Evolutionary conservation across 2,888 invertebrate species (phyloP).

Genomic region (Stramonita haemastoma): DNA sequence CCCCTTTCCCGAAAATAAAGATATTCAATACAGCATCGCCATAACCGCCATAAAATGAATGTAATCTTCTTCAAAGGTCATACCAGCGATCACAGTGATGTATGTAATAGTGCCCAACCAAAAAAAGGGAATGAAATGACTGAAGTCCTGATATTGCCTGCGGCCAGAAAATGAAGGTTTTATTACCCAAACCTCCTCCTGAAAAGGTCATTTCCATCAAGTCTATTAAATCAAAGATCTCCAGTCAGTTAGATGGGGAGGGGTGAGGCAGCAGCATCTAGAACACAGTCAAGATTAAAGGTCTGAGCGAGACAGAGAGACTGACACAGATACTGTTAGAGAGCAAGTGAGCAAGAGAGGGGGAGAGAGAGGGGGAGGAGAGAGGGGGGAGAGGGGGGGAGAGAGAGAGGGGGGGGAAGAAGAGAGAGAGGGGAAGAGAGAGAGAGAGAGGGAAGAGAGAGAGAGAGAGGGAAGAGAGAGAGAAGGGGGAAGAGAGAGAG

Average conservation of each 20-base stretch:
- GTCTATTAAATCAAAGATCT: not conserved
- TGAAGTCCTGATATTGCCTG: conserved; percentile 3
- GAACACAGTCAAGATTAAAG: not conserved
- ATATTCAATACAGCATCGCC: not conserved
- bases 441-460: too few relatives aligned
- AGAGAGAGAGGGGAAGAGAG: too few relatives aligned
- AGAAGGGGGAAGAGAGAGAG: too few relatives aligned
- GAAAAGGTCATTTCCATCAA: not conserved
- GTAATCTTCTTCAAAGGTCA: conserved; percentile 5
- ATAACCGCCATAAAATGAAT: not conserved
- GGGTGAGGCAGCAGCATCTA: not conserved
- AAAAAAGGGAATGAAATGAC: not conserved
- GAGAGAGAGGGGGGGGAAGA: too few relatives aligned
- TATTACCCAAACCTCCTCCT: not conserved
- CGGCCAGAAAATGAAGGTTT: not conserved
- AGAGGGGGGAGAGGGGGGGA: too few relatives aligned
- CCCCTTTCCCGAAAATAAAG: too few relatives aligned
- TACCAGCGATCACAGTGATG: not conserved
- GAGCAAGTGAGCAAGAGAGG: too few relatives aligned
- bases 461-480: too few relatives aligned
- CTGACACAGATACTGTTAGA: too few relatives aligned
- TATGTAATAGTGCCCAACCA: not conserved
- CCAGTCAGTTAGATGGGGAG: not conserved
- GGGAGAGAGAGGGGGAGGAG: too few relatives aligned
- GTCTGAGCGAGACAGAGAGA: too few relatives aligned